phyloP scores from a whole-genome alignment of 2,797 vertebrate genomes.

The Pipistrellus nathusii region DNA sequence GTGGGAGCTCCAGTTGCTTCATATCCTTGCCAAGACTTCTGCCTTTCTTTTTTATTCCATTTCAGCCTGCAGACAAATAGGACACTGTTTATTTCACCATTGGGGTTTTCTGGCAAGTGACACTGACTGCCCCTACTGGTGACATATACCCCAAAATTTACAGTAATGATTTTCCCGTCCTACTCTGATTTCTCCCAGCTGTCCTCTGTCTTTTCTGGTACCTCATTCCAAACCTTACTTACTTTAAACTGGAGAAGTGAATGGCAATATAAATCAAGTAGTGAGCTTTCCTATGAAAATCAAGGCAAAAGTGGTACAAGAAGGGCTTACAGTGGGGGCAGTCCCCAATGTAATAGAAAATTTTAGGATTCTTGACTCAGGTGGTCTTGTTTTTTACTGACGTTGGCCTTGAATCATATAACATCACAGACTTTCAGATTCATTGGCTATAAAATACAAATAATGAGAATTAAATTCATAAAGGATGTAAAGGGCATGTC shows the following conservation, averaged over 20 bases:
- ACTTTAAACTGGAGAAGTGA: not conserved
- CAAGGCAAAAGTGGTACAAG: not conserved
- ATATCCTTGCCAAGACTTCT: not conserved
- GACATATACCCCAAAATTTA: not conserved
- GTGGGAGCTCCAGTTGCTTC: not conserved
- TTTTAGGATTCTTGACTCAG: not conserved
- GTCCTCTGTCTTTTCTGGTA: not conserved
- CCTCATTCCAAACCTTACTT: not conserved
- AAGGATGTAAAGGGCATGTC: not conserved
- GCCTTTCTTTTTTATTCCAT: not conserved
- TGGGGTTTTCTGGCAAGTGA: not conserved
- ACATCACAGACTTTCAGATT: not conserved
- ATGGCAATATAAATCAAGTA: not conserved
- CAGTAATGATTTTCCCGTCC: not conserved
- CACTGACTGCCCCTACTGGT: not conserved
- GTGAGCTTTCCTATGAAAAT: not conserved
- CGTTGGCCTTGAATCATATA: conserved; percentile 5
- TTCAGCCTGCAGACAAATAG: not conserved
- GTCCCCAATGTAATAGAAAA: not conserved
- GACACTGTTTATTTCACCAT: not conserved
- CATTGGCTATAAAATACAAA: not conserved
- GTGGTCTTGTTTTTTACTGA: not conserved
- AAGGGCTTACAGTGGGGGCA: not conserved
- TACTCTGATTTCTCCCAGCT: not conserved
- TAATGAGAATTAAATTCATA: not conserved